Evolutionary conservation across 2,888 invertebrate species (phyloP).

Genomic region (Apodemia zela): DNA sequence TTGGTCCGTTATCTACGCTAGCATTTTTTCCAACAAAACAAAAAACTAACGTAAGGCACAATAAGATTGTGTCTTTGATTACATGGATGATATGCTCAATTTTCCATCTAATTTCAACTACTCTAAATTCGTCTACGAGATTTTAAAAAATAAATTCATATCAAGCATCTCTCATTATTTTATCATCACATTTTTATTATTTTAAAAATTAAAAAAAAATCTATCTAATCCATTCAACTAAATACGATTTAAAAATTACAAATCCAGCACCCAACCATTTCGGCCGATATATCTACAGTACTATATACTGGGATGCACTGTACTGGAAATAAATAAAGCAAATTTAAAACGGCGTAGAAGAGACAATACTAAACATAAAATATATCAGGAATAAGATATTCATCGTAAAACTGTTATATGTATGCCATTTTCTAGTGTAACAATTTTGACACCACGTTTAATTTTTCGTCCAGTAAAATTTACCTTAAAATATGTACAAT

Average conservation of each 20-base stretch:
- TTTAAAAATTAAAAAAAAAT: constrained; percentile 32
- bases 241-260: constrained; percentile 36
- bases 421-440: no score
- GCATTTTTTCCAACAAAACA: constrained; percentile 42
- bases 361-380: constrained; percentile 52
- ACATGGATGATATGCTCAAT: constrained; percentile 63
- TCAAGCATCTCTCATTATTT: constrained; percentile 44
- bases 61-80: constrained; percentile 61
- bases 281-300: constrained; percentile 53
- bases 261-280: constrained; percentile 57
- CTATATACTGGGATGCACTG: constrained; percentile 77
- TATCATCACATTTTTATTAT: constrained; percentile 43
- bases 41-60: constrained; percentile 68
- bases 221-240: constrained; percentile 51
- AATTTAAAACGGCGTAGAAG: constrained; percentile 50
- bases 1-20: constrained; percentile 69
- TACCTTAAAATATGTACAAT: no score
- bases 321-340: constrained; percentile 56
- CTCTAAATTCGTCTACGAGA: constrained; percentile 56
- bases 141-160: constrained; percentile 48
- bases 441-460: no score
- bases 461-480: no score
- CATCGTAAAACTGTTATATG: no score
- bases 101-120: constrained; percentile 42
- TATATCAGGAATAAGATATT: no score